Percentiles rank a stretch among this genome's conserved stretches.
These are phyloP conservation scores for Nomada lathburiana DNA, from an alignment of 2,888 invertebrate species.

Conservation along the genomic window DNA sequence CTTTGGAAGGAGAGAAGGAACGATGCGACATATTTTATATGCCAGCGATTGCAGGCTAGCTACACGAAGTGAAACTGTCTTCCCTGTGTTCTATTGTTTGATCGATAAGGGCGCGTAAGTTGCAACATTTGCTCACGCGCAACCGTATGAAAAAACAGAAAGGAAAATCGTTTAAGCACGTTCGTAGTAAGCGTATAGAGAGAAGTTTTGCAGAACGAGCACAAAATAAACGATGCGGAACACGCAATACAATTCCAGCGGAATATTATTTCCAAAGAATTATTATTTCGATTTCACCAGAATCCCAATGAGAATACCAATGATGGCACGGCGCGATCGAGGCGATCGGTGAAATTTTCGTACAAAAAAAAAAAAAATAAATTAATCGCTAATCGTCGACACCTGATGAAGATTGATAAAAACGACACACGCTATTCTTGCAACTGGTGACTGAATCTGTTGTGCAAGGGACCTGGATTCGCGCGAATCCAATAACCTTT, in stretches of 20 bases:
- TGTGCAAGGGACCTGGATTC: slow-evolving; percentile 13
- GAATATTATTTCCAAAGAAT: not conserved
- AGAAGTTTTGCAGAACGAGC: too few relatives aligned
- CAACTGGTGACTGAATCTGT: not conserved
- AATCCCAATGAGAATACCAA: slow-evolving; percentile 11
- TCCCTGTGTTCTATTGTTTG: too few relatives aligned
- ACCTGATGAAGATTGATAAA: not conserved
- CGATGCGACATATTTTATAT: not conserved
- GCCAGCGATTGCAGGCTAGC: not conserved
- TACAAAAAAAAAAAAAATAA: not conserved
- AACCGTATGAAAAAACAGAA: too few relatives aligned
- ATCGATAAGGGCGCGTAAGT: too few relatives aligned
- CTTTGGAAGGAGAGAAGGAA: not conserved
- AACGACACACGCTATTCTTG: slow-evolving; percentile 13
- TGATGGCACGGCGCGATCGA: not conserved
- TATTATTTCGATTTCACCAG: not conserved
- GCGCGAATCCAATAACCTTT: slow-evolving; percentile 12
- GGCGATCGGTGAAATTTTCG: too few relatives aligned
- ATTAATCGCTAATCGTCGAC: not conserved
- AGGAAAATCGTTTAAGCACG: too few relatives aligned
- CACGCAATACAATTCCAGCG: not conserved
- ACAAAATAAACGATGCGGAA: not conserved
- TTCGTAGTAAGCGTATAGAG: too few relatives aligned
- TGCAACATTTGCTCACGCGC: too few relatives aligned
- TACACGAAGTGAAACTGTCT: too few relatives aligned